Base-by-base conservation (phyloP, 2,888 invertebrate genomes). In the Cryptocephalus moraei region DNA sequence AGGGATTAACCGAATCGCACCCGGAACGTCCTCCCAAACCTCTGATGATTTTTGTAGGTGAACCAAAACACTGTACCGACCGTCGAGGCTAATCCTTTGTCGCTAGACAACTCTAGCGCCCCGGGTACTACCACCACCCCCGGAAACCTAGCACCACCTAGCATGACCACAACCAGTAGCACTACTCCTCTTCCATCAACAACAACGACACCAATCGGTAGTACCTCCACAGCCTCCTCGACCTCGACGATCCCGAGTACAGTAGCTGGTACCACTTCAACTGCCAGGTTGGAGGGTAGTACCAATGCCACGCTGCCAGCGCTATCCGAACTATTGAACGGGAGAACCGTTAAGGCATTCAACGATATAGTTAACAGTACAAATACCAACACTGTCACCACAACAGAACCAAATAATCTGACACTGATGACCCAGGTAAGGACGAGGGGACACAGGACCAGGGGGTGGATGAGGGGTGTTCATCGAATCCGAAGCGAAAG, bases 361-460 rank as follows among this genome's bases (percentile, higher is more conserved):
- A 77, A 76, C 72, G 75, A 60, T 52, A 62, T 79, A 70, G 74
- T 78, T 60, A 75, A 74, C 71, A 72, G 49, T 33, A 46, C 45
- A 8, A 58, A 48, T 38, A 39, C 49, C 41, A 52, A 47, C 43
- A 55, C 48, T 11, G 46, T 47, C 44, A 47, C 46, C 39, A 49
- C 48, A 14, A 56, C 56, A 51, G 39, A 50, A 49, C 44, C 56
- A 14, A 56, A 57, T 51, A 51, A 56, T 47, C 55, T 77, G 72
- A 77, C 77, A 68, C 70, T 78, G 70, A 75, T 78, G 65, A 78
- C 78, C 74, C 76, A 77, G 77, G 79, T 79, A 76, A 75, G 64
- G 43, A 42, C 38, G 8, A 38, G 41, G 47, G 32, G 14, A 39
- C 45, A 45, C 38, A 22, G 22, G 3, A 22, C 22, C 6, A 2